Evolutionary conservation across 2,113 vertebrate genomes (phyloP).

Genomic region (Chloropsis cyanopogon): DNA sequence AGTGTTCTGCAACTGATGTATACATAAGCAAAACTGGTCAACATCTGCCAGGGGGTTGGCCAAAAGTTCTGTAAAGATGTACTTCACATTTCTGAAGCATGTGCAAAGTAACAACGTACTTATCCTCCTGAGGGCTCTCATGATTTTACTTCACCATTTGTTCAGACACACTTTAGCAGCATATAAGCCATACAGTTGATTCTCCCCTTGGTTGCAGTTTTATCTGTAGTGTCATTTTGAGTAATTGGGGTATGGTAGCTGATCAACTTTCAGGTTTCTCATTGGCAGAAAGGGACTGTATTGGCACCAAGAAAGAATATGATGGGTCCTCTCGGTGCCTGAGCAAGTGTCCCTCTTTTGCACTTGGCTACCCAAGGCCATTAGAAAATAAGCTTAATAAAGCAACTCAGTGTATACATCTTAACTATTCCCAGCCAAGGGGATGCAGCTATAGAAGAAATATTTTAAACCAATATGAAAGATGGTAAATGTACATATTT

Average conservation of each 20-base stretch:
- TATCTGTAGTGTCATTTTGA: conserved; percentile 90
- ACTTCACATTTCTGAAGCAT: conserved; percentile 84
- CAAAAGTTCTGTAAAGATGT: conserved; percentile 83
- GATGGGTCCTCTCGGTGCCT: conserved; percentile 81
- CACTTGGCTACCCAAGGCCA: conserved; percentile 84
- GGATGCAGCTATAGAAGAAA: conserved; percentile 75
- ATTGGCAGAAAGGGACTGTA: conserved; percentile 82
- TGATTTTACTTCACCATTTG: conserved; percentile 90
- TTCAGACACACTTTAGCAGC: conserved; percentile 87
- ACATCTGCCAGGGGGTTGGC: conserved; percentile 86
- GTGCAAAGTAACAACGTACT: conserved; percentile 82
- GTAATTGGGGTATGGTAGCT: conserved; percentile 89
- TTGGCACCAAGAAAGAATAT: conserved; percentile 83
- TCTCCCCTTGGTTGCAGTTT: conserved; percentile 95
- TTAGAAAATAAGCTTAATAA: conserved; percentile 84
- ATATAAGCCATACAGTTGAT: conserved; percentile 86
- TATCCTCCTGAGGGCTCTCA: conserved; percentile 81
- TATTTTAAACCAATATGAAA: conserved; percentile 76
- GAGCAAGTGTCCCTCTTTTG: conserved; percentile 81
- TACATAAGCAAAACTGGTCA: conserved; percentile 83
- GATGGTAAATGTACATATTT: conserved; percentile 86
- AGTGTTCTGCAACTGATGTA: conserved; percentile 85
- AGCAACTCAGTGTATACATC: conserved; percentile 72
- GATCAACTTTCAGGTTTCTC: conserved; percentile 89
- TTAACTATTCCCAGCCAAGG: conserved; percentile 68